Evolutionary conservation across 1,140 invertebrate species (phyloP).

Genomic region (Drosophila oshimai): DNA sequence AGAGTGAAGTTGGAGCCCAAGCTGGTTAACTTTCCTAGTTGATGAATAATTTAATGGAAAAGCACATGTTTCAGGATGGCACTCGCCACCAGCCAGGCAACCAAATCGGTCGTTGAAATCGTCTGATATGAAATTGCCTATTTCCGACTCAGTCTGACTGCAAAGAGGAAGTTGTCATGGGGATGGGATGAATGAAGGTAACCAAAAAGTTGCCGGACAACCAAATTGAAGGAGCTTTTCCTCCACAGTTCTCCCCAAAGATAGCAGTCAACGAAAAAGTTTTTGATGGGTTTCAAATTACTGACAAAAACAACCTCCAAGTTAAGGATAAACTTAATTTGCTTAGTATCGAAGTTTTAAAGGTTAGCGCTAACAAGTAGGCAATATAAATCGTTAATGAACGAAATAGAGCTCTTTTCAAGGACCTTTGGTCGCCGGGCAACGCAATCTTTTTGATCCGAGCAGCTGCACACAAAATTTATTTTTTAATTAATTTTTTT

Average conservation of each 20-base stretch:
- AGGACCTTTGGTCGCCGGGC: slow-evolving; percentile 2
- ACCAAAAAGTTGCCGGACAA: slow-evolving; percentile 13
- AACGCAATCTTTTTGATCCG: slow-evolving; percentile 19
- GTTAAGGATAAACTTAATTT: slow-evolving; percentile 25
- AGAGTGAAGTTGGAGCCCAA: slow-evolving; percentile 20
- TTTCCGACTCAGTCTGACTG: slow-evolving; percentile 67
- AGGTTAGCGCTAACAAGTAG: not conserved
- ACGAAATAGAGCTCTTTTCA: slow-evolving; percentile 16
- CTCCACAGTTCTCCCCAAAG: not conserved
- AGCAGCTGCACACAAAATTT: slow-evolving; percentile 9
- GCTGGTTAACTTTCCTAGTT: slow-evolving; percentile 43
- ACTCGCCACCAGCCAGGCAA: not conserved
- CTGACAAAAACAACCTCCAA: slow-evolving; percentile 4
- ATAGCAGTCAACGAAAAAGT: slow-evolving; percentile 41
- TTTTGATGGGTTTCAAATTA: slow-evolving; percentile 36
- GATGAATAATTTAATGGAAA: slow-evolving; percentile 67
- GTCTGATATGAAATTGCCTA: slow-evolving; percentile 74
- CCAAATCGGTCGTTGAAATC: slow-evolving; percentile 19
- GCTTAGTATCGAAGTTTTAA: not conserved
- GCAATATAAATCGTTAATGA: not conserved
- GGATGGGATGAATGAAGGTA: not conserved
- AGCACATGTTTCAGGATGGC: slow-evolving; percentile 27
- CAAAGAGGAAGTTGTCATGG: slow-evolving; percentile 5
- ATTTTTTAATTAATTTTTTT: slow-evolving; percentile 44
- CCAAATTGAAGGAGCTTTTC: slow-evolving; percentile 8